Conservation (phyloP, 2,888 invertebrate genomes). For the Caenorhabditis angaria region DNA sequence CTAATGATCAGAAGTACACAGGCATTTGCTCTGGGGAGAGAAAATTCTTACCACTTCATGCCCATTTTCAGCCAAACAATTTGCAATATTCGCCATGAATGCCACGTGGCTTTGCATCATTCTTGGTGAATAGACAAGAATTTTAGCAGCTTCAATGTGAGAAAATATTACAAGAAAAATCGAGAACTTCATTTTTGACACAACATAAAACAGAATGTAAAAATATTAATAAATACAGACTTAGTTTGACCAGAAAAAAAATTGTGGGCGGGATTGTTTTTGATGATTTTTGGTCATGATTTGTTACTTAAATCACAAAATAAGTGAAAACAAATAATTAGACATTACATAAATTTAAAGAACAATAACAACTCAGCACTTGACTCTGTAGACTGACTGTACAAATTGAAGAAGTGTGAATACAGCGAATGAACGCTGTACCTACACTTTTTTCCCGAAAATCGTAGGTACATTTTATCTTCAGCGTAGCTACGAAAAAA, state of each 20-base stretch:
- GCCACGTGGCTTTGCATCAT: slow-evolving; percentile 54
- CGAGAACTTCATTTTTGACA: slow-evolving; percentile 30
- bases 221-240: slow-evolving; percentile 8
- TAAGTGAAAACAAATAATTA: too few species aligned
- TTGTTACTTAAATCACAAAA: too few species aligned
- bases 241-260: slow-evolving; percentile 26
- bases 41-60: too few species aligned
- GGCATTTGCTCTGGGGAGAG: too few species aligned
- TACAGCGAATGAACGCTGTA: too few species aligned
- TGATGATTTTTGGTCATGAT: neutral
- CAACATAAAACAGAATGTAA: slow-evolving; percentile 12
- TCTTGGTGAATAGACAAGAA: slow-evolving; percentile 52
- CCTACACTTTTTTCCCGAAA: too few species aligned
- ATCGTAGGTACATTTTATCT: too few species aligned
- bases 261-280: slow-evolving; percentile 13
- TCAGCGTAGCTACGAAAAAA: too few species aligned
- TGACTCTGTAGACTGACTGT: too few species aligned
- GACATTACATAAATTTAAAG: slow-evolving; percentile 36
- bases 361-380: slow-evolving; percentile 42
- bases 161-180: slow-evolving; percentile 25
- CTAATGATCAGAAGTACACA: too few species aligned
- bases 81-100: slow-evolving; percentile 49
- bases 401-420: too few species aligned
- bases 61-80: slow-evolving; percentile 37
- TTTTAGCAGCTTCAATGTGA: slow-evolving; percentile 17